Evolutionary conservation across 2,888 invertebrate species (phyloP), one percentile per base, ranked within the genome.

Genomic region (Scrobipalpa atriplicella): DNA sequence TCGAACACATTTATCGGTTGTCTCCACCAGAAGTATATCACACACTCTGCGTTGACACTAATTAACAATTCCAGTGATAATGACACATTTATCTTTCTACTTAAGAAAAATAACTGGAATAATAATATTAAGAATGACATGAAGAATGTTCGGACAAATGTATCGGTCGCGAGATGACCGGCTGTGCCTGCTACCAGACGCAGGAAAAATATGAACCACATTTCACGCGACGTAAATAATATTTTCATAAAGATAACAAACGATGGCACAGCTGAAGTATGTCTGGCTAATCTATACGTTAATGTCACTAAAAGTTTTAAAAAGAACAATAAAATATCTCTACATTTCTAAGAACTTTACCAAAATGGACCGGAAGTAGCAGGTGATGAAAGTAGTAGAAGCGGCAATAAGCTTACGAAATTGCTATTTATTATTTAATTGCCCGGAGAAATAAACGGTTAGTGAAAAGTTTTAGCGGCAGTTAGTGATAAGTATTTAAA

Each of bases 221-320:
- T 72, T 72, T 70, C 69, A 73, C 70, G 71, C 68, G 68, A 70
- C 71, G 70, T 73, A 73, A 73, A 75, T 75, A 71, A 71, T 64
- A 62, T 73, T 72, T 72, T 71, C 67, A 71, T 70, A 69, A 70
- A 68, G 64, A 67, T 71, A 71, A 71, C 66, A 69, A 69, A 68
- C 67, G 67, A 67, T 67, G 68, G 67, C 69, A 67, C 69, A 69
- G 67, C 36, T 68, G 47, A 63, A 29, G 41, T 13, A 41, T 61
- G 61, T 41, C 39, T 18, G 61, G 11, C 19, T 39, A 61, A 61
- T 61, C 61, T 41, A 61, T 58, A 38, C 38, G 38, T 58, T 36
- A 58, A 58, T 38, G 58, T 58, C 36, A 38, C n/a, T 38, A 58
- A 58, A 36, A 38, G 58, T 16, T 58, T 13, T 16, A 58, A 58